Conservation (phyloP, 2,888 invertebrate genomes). For the Tetheella fluctuosa region DNA sequence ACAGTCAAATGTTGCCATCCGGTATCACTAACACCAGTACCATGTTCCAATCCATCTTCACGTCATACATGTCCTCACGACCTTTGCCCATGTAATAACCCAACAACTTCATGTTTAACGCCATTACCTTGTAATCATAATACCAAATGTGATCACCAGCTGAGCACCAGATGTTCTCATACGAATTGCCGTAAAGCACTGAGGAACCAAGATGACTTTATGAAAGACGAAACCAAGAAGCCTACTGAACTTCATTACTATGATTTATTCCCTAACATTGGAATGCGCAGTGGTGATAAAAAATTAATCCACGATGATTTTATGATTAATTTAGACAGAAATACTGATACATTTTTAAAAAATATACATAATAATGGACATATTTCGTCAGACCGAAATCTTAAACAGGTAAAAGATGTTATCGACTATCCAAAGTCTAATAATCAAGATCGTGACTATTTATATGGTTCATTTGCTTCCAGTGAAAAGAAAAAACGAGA, state of each 20-base stretch:
- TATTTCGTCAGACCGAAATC: conserved; percentile 28
- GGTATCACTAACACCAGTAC: conserved; percentile 12
- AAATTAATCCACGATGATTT: conserved; percentile 25
- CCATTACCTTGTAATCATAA: conserved; percentile 30
- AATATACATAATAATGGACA: conserved; percentile 30
- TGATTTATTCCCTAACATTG: conserved; percentile 52
- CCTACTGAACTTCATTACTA: conserved; percentile 46
- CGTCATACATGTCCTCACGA: conserved; percentile 23
- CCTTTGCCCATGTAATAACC: conserved; percentile 48
- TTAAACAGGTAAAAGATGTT: conserved; percentile 47
- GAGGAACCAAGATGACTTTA: conserved; percentile 33
- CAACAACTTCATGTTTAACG: conserved; percentile 30
- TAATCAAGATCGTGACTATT: conserved; percentile 40
- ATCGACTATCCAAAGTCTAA: conserved; percentile 32
- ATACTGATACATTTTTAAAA: conserved; percentile 27
- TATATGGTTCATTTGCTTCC: conserved; percentile 50
- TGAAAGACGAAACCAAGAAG: conserved; percentile 34
- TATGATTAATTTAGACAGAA: conserved; percentile 27
- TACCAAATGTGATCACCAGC: not conserved
- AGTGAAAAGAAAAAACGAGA: conserved; percentile 59
- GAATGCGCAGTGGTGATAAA: conserved; percentile 48
- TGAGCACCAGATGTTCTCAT: not conserved
- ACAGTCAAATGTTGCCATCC: conserved; percentile 24
- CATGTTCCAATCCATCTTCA: conserved; percentile 9
- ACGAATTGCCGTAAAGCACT: conserved; percentile 34